Evolutionary conservation across 2,888 invertebrate species (phyloP), one percentile per base, ranked within the genome.

Genomic region (Brenthis daphne): DNA sequence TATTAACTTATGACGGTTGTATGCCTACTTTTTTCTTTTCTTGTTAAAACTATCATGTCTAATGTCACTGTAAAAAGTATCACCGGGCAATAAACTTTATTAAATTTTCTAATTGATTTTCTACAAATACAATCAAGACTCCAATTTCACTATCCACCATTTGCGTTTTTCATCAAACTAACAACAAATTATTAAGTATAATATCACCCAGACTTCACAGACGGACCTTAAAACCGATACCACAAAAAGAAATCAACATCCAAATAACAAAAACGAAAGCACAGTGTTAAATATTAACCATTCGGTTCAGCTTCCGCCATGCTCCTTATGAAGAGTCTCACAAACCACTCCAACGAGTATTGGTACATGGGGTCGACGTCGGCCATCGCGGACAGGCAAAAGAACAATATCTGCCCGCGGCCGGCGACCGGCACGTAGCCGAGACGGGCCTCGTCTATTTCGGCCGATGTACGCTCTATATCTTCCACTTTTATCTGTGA

Each of bases 331-430:
- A 96, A 97, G 64, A 98, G 95, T 73, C 95, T 94, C 77, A 97
- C 95, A 83, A 98, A 98, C 98, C 98, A 98, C 80, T 96, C 96
- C 20, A 98, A 92, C 0, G 98, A 98, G 86, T 98, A 98, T 85
- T 98, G 98, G 87, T 98, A 98, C 98, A 98, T 98, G 14, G 97
- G 97, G 85, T 98, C 98, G 37, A 98, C 96, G 78, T 95, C 96
- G 55, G 97, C 96, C 82, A 98, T 93, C 82, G 98, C 98, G 0
- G 96, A 95, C 13, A 98, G 94, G 60, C 97, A 97, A 89, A 98
- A 98, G 90, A 97, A 98, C 57, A 98, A 87, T 73, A 97, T 96
- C 75, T 98, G 96, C 0, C 97, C 97, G 71, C 98, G 95, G 65
- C 96, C 95, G 0, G 98, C 98, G 0, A 98, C 97, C 0, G 97